Conservation (phyloP, 2,888 invertebrate species). For the Amitus sp. region DNA sequence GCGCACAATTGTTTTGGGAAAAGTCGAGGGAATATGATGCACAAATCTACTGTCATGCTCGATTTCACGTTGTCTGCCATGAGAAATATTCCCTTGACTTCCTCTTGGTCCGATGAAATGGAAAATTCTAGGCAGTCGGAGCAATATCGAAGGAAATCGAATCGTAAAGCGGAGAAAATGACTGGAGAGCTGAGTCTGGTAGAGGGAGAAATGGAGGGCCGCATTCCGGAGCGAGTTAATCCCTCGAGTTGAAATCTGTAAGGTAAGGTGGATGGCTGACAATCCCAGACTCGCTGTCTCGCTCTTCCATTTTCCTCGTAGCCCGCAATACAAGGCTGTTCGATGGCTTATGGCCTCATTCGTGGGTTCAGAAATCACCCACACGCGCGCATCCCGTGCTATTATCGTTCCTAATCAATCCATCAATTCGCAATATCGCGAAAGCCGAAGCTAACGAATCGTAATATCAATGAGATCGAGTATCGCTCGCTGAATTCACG, state of each 20-base stretch:
- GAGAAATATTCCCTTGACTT: slow-evolving; percentile 44
- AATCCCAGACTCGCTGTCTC: slow-evolving; percentile 53
- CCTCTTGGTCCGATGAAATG: slow-evolving; percentile 52
- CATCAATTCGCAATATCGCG: slow-evolving; percentile 55
- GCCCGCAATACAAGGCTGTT: slow-evolving; percentile 24
- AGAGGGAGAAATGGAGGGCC: slow-evolving; percentile 30
- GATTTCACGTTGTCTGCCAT: slow-evolving; percentile 34
- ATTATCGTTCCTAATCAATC: slow-evolving; percentile 51
- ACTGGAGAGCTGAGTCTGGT: slow-evolving; percentile 46
- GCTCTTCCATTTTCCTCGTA: slow-evolving; percentile 31
- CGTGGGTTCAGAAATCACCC: slow-evolving; percentile 27
- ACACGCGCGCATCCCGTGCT: no score
- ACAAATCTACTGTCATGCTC: slow-evolving; percentile 34
- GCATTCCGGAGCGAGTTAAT: slow-evolving; percentile 61
- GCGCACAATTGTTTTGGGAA: slow-evolving; percentile 11
- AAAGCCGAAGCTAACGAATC: slow-evolving; percentile 54
- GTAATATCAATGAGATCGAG: slow-evolving; percentile 50
- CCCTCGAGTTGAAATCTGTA: slow-evolving; percentile 50
- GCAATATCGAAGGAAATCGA: slow-evolving; percentile 63
- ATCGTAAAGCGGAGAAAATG: slow-evolving; percentile 62
- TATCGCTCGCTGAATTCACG: slow-evolving; percentile 39
- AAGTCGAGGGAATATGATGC: slow-evolving; percentile 20
- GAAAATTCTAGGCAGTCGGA: slow-evolving; percentile 56
- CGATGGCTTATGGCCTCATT: slow-evolving; percentile 30
- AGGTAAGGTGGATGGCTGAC: slow-evolving; percentile 53